These are phyloP conservation scores for Shinisaurus crocodilurus DNA, from an alignment of 2,113 vertebrate genomes.

Conservation along the genomic window DNA sequence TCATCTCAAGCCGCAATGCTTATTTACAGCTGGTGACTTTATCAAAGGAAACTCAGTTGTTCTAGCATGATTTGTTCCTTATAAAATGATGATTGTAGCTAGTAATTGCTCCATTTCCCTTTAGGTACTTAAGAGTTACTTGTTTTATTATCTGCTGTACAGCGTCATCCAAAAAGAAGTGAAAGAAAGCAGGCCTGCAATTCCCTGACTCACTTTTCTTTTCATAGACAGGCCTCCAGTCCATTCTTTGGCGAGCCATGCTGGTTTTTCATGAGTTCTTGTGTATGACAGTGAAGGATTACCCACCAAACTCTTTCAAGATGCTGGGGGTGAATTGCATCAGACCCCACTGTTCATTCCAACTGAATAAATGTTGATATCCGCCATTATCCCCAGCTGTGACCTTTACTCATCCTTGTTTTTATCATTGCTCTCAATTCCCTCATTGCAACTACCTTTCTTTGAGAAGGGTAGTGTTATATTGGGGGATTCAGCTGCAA, in stretches of 20 bases:
- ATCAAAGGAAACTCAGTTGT: background rate
- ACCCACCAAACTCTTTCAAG: background rate
- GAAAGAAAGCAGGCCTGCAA: background rate
- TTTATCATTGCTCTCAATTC: background rate
- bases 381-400: background rate
- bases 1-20: background rate
- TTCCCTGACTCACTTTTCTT: background rate
- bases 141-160: background rate
- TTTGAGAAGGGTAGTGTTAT: background rate
- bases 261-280: background rate
- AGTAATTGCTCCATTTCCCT: background rate
- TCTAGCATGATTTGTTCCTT: background rate
- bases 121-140: background rate
- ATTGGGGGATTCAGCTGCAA: background rate
- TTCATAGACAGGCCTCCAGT: background rate
- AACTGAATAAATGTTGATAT: background rate
- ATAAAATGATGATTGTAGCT: background rate
- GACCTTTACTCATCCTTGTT: background rate
- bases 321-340: background rate
- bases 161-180: background rate
- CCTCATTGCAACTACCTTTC: background rate
- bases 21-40: background rate
- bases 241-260: background rate
- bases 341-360: background rate
- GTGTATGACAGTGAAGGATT: background rate